A percentile compares a stretch with the other conserved stretches of the same genome.
These are phyloP conservation scores for Mayetiola destructor DNA, from an alignment of 2,888 invertebrate species.

Conservation along the genomic window DNA sequence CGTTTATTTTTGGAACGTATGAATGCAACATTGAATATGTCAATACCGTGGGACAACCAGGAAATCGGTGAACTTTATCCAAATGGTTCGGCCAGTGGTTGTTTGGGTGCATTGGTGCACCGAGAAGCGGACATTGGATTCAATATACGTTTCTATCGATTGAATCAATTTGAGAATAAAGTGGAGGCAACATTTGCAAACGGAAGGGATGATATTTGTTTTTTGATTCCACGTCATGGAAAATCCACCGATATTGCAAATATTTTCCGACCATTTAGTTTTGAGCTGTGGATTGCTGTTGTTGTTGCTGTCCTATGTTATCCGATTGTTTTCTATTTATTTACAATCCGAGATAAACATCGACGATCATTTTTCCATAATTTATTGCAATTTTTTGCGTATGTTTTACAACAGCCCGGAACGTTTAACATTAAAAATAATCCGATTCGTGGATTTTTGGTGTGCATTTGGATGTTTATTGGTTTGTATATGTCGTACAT, in stretches of 20 bases:
- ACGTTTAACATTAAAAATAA: conserved; percentile 19
- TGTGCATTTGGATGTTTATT: conserved; percentile 28
- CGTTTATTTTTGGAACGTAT: conserved; percentile 34
- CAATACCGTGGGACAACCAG: conserved; percentile 19
- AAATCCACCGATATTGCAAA: conserved; percentile 38
- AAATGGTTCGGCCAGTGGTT: conserved; percentile 24
- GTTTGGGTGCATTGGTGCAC: conserved; percentile 24
- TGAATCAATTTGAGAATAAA: conserved; percentile 35
- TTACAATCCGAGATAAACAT: background rate
- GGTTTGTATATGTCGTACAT: conserved; percentile 29
- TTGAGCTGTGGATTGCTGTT: conserved; percentile 26
- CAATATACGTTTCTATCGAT: conserved; percentile 40
- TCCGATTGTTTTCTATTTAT: conserved; percentile 23
- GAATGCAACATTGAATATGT: conserved; percentile 36
- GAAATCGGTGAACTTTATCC: conserved; percentile 18
- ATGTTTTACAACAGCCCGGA: conserved; percentile 25
- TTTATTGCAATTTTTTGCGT: conserved; percentile 23
- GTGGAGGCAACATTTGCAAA: conserved; percentile 42
- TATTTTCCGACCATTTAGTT: conserved; percentile 29
- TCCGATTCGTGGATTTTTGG: conserved; percentile 25
- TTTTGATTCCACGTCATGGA: conserved; percentile 39
- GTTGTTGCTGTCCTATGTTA: conserved; percentile 20
- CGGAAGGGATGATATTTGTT: conserved; percentile 41
- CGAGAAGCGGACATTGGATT: conserved; percentile 37
- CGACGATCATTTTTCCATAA: conserved; percentile 14